These are phyloP conservation scores for Larimichthys crocea DNA, from an alignment of 2,113 vertebrate genomes.

Conservation along the genomic window DNA sequence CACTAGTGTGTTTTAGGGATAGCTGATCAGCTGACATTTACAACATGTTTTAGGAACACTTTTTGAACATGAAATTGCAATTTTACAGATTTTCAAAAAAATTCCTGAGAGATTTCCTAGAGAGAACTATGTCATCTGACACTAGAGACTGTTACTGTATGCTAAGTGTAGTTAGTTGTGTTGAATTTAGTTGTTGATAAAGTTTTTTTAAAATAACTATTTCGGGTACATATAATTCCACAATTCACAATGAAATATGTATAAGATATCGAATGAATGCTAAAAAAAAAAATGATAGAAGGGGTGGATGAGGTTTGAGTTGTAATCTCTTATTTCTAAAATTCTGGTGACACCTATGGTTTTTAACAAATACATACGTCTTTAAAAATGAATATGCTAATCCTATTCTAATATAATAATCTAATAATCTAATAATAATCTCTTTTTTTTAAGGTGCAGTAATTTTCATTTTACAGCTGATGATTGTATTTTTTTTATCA, in stretches of 20 bases:
- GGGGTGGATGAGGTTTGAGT: too few relatives aligned
- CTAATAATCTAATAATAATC: too few relatives aligned
- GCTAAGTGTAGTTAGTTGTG: neutral
- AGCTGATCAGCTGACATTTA: too few relatives aligned
- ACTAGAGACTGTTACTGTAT: neutral
- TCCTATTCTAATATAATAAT: too few relatives aligned
- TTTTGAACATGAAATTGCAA: neutral
- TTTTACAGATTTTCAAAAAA: neutral
- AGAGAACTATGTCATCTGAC: neutral
- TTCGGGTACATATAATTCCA: neutral
- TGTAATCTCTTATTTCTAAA: neutral
- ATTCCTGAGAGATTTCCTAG: neutral
- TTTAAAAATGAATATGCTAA: too few relatives aligned
- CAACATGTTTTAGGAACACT: neutral
- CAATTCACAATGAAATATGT: neutral
- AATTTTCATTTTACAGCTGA: too few relatives aligned
- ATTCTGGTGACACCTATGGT: neutral
- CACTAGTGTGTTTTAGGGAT: conserved; percentile 20
- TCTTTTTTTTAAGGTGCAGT: too few relatives aligned
- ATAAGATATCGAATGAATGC: too few relatives aligned
- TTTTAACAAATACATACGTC: neutral
- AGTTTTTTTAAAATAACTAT: neutral
- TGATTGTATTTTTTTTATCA: too few relatives aligned
- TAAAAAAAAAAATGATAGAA: too few relatives aligned
- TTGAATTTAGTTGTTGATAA: neutral